Conservation (phyloP, 92 coral and sea anemone genomes). For the Bergia sp. region DNA sequence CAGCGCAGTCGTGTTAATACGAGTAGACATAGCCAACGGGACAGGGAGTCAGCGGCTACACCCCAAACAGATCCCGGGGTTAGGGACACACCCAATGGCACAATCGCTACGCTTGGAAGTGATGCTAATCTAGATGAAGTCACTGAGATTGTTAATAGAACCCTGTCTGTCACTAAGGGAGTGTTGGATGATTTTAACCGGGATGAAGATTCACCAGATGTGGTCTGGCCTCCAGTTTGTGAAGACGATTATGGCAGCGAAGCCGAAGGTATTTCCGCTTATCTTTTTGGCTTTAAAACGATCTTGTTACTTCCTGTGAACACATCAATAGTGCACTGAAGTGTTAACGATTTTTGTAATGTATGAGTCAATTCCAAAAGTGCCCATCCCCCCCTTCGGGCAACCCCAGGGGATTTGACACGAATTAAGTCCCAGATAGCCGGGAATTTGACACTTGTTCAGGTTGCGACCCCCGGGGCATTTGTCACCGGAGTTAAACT, state of each 20-base stretch:
- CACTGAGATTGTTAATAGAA: constrained; percentile 47
- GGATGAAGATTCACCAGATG: constrained; percentile 65
- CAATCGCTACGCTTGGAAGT: constrained; percentile 77
- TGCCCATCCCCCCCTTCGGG: too few relatives aligned
- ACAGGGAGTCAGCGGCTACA: constrained; percentile 47
- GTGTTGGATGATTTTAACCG: constrained; percentile 51
- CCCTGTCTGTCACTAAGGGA: constrained; percentile 56
- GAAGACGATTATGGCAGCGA: constrained; percentile 44
- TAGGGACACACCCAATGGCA: constrained; percentile 19
- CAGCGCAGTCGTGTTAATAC: background rate
- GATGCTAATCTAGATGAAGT: constrained; percentile 74
- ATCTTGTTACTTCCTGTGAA: background rate
- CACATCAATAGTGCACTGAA: background rate
- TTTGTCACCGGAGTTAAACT: too few relatives aligned
- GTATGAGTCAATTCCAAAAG: too few relatives aligned
- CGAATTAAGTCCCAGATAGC: too few relatives aligned
- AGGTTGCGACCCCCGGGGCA: too few relatives aligned
- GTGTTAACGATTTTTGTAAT: background rate
- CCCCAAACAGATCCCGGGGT: constrained; percentile 43
- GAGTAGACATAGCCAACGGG: constrained; percentile 7
- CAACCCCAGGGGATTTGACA: too few relatives aligned
- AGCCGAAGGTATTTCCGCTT: constrained; percentile 26
- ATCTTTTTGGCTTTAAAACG: background rate
- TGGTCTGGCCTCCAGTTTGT: constrained; percentile 64
- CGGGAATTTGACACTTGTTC: too few relatives aligned